Base-by-base conservation (phyloP, 2,888 invertebrate species). In the Brachyptera putata region DNA sequence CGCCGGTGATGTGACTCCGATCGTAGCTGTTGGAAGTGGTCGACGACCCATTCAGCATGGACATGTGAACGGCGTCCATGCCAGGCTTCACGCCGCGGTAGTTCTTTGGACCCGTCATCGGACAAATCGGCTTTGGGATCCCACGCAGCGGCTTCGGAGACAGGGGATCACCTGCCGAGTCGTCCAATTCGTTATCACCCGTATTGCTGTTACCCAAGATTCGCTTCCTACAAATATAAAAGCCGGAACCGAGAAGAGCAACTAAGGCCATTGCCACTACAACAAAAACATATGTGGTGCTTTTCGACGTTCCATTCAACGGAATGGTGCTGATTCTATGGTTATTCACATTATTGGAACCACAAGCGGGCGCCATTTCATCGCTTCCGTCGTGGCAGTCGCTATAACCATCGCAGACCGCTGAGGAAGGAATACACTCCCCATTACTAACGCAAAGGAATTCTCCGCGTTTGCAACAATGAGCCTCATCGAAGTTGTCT, bases 361-460 rank as follows among this genome's bases (percentile, higher is more conserved):
- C 24, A 68, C 89, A 89, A 2, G 82, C 80, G 1, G 84, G 79
- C 1, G 82, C 79, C 4, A 81, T 77, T 72, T 93, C 93, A 72
- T 93, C 92, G 0, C 87, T 83, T 1, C 89, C 89, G 74, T 92
- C 91, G 1, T 83, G 84, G 71, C 93, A 93, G 71, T 92, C 84
- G 9, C 82, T 82, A 73, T 82, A 84, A 0, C 87, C 86, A 73
- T 93, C 90, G 69, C 93, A 93, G 1, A 91, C 76, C 5, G 82
- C 74, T 0, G 80, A 75, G 1, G 81, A 76, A 0, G 87, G 79
- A 18, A 92, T 82, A 67, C 92, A 92, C 0, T 85, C 81, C 14
- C 85, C 84, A 41, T 84, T 86, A 59, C 83, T 83, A n/a, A 84
- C 84, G 71, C 89, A 90, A 57, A 83, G 83, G 70, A 87, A 90